Evolutionary conservation across 92 coral and sea anemone species (phyloP).

Genomic region (Phenganax marumi): DNA sequence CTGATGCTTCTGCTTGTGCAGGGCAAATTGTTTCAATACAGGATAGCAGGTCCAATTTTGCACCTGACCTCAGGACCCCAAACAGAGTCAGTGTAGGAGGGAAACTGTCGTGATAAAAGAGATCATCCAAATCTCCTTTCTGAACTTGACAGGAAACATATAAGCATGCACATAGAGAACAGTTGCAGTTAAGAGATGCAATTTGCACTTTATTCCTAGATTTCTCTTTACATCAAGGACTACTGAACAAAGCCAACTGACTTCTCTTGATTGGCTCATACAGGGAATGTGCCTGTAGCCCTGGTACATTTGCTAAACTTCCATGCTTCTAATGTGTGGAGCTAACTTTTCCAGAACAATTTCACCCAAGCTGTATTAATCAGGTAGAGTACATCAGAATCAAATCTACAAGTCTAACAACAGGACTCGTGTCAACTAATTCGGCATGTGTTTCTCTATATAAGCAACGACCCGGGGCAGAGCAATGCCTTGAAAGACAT

Average conservation of each 20-base stretch:
- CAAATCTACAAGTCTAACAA: conserved; percentile 53
- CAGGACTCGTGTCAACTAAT: conserved; percentile 24
- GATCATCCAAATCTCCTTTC: conserved; percentile 1
- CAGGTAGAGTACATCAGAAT: conserved; percentile 35
- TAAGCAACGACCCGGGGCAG: conserved; percentile 50
- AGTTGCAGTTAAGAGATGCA: conserved; percentile 1
- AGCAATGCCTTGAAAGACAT: conserved; percentile 20
- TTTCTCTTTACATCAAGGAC: neutral
- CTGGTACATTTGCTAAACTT: conserved; percentile 12
- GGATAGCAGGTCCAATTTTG: neutral
- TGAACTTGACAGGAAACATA: conserved; percentile 6
- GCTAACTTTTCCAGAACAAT: conserved; percentile 6
- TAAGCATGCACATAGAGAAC: neutral
- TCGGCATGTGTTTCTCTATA: conserved; percentile 57
- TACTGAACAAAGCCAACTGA: neutral
- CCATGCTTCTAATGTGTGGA: conserved; percentile 6
- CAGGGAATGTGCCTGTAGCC: conserved; percentile 31
- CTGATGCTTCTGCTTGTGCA: neutral
- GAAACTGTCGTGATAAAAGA: neutral
- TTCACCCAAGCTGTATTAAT: conserved; percentile 14
- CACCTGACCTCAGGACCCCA: neutral
- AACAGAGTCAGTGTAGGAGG: conserved; percentile 5
- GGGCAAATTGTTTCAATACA: neutral
- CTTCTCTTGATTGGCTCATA: neutral
- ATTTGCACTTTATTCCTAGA: neutral